Conservation (phyloP, 1,140 invertebrate genomes). For the Nautilus pompilius region DNA sequence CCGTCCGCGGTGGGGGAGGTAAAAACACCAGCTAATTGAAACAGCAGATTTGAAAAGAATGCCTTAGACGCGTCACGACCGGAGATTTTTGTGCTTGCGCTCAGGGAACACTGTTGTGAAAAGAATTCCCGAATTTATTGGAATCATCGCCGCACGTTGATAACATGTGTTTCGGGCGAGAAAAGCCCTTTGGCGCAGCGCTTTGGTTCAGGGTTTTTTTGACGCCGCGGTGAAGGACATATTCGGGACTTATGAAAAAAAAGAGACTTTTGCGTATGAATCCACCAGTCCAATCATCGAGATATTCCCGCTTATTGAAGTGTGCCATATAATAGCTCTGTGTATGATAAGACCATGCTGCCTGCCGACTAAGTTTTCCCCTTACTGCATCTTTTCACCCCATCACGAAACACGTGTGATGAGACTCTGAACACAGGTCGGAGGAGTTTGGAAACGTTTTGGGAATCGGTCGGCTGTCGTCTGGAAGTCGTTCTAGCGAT, state of each 20-base stretch:
- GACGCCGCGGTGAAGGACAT: constrained; percentile 9
- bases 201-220: neutral
- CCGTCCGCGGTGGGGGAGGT: constrained; percentile 17
- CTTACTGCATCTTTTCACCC: constrained; percentile 23
- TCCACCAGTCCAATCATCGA: constrained; percentile 30
- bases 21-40: constrained; percentile 44
- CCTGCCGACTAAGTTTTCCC: constrained; percentile 40
- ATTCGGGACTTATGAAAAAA: constrained; percentile 7
- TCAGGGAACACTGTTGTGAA: constrained; percentile 38
- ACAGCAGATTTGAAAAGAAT: constrained; percentile 50
- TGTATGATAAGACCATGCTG: constrained; percentile 53
- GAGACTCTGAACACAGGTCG: constrained; percentile 7
- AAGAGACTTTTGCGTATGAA: constrained; percentile 35
- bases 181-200: neutral
- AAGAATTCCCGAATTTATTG: constrained; percentile 40
- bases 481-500: constrained; percentile 13
- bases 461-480: constrained; percentile 14
- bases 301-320: constrained; percentile 54
- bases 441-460: constrained; percentile 6
- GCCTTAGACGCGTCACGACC: constrained; percentile 45
- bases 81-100: constrained; percentile 37
- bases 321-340: constrained; percentile 47
- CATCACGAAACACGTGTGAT: constrained; percentile 40
- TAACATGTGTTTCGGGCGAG: constrained; percentile 15
- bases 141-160: constrained; percentile 25